These are phyloP conservation scores for Entosphenus tridentatus DNA, from an alignment of 2,113 vertebrate species.

Conservation along the genomic window DNA sequence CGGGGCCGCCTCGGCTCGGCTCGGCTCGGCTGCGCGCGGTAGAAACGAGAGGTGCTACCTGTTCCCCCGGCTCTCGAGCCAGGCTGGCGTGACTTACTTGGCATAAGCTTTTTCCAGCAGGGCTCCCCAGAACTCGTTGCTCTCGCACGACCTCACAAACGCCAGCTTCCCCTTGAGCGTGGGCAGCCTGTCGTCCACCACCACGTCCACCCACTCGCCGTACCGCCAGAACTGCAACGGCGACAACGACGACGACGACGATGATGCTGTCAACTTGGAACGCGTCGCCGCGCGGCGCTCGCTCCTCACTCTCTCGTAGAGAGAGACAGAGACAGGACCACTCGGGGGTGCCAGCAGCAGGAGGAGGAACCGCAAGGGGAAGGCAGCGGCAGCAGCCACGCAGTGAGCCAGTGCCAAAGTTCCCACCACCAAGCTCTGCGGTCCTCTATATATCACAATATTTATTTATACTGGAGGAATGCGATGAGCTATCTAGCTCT, in stretches of 20 bases:
- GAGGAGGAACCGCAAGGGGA: no score
- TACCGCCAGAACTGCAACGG: constrained; percentile 36
- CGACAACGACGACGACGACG: neutral
- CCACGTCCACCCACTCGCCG: constrained; percentile 39
- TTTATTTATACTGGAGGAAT: no score
- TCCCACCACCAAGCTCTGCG: no score
- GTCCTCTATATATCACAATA: no score
- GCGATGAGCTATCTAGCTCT: no score
- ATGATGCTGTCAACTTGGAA: neutral
- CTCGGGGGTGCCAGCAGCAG: no score
- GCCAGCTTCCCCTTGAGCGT: constrained; percentile 30
- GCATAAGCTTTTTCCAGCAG: constrained; percentile 32
- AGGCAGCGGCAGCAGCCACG: no score
- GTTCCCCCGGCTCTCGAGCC: no score
- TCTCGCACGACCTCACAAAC: constrained; percentile 32
- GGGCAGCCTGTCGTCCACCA: constrained; percentile 32
- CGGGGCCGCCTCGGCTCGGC: no score
- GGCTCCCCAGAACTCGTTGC: constrained; percentile 31
- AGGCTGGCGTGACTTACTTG: constrained; percentile 18
- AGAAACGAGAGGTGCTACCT: constrained; percentile 11
- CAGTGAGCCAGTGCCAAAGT: no score
- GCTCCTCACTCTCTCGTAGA: no score
- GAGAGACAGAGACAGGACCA: no score
- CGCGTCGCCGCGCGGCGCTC: neutral
- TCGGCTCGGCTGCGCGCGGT: neutral